Evolutionary conservation across 2,797 vertebrate species (phyloP).

Genomic region (Caiman crocodilus): DNA sequence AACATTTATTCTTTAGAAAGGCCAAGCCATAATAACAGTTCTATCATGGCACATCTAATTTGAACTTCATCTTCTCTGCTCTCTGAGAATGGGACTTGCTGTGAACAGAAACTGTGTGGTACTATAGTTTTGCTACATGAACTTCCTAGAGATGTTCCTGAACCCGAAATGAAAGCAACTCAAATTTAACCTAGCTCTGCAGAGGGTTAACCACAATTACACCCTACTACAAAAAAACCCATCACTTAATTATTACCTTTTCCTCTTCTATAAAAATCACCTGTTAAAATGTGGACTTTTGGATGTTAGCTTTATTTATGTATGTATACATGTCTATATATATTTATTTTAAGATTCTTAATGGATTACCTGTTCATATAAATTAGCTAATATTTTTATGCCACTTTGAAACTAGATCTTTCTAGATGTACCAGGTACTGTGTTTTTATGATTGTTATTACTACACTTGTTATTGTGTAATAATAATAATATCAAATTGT

Average conservation of each 20-base stretch:
- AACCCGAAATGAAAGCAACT: neutral
- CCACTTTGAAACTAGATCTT: neutral
- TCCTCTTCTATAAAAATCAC: neutral
- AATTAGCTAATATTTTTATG: neutral
- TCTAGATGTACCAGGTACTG: neutral
- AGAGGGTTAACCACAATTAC: neutral
- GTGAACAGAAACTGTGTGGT: neutral
- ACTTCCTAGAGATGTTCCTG: neutral
- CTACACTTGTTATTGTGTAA: too few relatives aligned
- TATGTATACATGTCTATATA: neutral
- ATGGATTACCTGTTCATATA: neutral
- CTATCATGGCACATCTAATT: neutral
- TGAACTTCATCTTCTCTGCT: neutral
- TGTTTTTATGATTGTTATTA: neutral
- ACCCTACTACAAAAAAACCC: rapidly evolving
- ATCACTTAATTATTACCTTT: neutral
- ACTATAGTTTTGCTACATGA: neutral
- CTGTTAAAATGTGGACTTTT: neutral
- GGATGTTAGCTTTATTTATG: too few relatives aligned
- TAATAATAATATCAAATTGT: too few relatives aligned
- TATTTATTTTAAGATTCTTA: neutral
- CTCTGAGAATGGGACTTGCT: neutral
- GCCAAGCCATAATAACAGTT: neutral
- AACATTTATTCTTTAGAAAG: neutral
- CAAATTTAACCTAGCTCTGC: neutral